A percentile compares a stretch with the other conserved stretches of the same genome.
phyloP scores from a whole-genome alignment of 2,888 invertebrate species.

The Andrena praecox region DNA sequence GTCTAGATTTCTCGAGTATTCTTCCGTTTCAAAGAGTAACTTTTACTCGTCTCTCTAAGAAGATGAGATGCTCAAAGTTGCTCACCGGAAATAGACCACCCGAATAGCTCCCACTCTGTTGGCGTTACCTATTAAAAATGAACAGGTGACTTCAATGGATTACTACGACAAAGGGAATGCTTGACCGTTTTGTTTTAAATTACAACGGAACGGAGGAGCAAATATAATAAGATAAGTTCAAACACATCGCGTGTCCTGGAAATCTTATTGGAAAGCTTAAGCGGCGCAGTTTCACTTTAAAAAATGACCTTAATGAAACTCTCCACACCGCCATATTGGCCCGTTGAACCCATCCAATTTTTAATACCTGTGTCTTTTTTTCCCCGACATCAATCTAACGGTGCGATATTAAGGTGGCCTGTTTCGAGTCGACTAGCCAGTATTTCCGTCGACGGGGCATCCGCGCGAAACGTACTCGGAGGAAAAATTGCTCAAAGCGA shows the following conservation, averaged over 20 bases:
- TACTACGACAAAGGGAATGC: no score
- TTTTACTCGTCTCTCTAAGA: neutral
- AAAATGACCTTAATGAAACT: conserved; percentile 4
- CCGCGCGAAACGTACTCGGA: conserved; percentile 2
- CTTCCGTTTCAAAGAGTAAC: neutral
- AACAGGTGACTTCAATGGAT: no score
- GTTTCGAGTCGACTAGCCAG: conserved; percentile 2
- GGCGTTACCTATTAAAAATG: no score
- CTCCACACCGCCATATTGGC: neutral
- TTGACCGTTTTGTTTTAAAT: no score
- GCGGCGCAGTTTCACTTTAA: neutral
- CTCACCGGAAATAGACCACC: no score
- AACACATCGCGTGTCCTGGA: no score
- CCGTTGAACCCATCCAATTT: neutral
- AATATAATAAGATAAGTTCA: no score
- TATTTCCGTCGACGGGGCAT: neutral
- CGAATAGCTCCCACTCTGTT: no score
- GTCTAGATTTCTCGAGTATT: neutral
- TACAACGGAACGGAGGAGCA: no score
- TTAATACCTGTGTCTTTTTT: conserved; percentile 3
- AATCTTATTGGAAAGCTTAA: no score
- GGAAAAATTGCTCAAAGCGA: conserved; percentile 33
- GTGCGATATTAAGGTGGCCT: conserved; percentile 20
- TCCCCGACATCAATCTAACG: neutral
- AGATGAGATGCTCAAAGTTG: no score